A percentile compares a stretch with the other conserved stretches of the same genome.
These are phyloP conservation scores for Kryptolebias marmoratus DNA, from an alignment of 2,113 vertebrate species.

Conservation along the genomic window DNA sequence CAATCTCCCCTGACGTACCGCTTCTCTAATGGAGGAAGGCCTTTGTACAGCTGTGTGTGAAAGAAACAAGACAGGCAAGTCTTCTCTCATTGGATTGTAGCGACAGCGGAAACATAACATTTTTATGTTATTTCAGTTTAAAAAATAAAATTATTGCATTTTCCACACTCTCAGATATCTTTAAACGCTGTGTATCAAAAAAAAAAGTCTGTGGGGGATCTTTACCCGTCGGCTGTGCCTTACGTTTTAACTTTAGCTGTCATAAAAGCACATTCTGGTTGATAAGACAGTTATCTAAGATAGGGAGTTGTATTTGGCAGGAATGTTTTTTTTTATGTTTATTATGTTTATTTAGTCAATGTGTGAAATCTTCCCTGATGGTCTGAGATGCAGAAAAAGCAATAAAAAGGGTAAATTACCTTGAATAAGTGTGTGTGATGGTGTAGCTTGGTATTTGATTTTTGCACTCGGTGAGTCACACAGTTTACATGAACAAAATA, in stretches of 20 bases:
- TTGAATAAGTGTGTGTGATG: neutral
- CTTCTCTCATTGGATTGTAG: too few species aligned
- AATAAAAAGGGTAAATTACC: neutral
- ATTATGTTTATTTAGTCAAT: neutral
- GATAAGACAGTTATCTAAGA: neutral
- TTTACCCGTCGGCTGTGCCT: conserved; percentile 23
- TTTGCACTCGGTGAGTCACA: conserved; percentile 7
- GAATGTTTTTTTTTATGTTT: neutral
- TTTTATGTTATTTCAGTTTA: neutral
- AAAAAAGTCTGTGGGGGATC: conserved; percentile 20
- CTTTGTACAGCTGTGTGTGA: conserved; percentile 16
- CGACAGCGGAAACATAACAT: conserved; percentile 8
- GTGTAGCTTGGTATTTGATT: neutral
- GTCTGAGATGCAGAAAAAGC: conserved; percentile 1
- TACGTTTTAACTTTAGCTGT: neutral
- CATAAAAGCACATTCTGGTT: conserved; percentile 8
- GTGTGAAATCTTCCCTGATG: neutral
- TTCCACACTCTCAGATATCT: conserved; percentile 11
- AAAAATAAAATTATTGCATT: conserved; percentile 1
- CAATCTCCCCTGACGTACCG: conserved; percentile 32
- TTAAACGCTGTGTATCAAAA: conserved; percentile 14
- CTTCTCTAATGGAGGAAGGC: conserved; percentile 38
- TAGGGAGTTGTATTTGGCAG: neutral
- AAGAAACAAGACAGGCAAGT: conserved; percentile 4
- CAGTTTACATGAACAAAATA: neutral